These are phyloP conservation scores for Athene noctua DNA, from an alignment of 2,113 vertebrate genomes.

Conservation along the genomic window DNA sequence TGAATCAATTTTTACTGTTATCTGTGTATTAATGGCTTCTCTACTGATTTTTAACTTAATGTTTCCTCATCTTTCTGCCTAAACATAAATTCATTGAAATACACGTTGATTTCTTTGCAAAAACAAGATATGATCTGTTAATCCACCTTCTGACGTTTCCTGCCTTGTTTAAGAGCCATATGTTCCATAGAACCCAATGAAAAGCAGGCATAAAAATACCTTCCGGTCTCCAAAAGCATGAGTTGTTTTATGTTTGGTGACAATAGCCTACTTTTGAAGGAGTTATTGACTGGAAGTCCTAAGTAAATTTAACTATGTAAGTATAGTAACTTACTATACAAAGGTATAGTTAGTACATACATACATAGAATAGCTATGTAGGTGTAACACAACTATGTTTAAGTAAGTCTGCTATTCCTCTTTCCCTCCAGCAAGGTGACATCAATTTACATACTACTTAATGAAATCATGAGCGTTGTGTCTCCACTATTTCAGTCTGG, in stretches of 20 bases:
- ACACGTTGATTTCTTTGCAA: background rate
- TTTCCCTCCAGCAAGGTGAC: fast-evolving
- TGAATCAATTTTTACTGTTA: background rate
- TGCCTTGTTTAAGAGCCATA: background rate
- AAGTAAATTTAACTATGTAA: background rate
- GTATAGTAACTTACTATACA: background rate
- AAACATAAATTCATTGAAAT: background rate
- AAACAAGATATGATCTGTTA: background rate
- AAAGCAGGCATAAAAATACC: background rate
- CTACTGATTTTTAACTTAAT: constrained; percentile 8
- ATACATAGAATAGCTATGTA: background rate
- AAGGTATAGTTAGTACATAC: background rate
- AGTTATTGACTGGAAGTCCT: background rate
- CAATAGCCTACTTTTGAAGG: background rate
- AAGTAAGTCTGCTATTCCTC: background rate
- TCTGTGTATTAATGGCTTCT: background rate
- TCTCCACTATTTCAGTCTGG: background rate
- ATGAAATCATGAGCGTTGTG: background rate
- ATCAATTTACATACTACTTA: background rate
- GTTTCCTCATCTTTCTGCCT: background rate
- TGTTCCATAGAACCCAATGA: background rate
- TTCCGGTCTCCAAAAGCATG: background rate
- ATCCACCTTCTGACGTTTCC: background rate
- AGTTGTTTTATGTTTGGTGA: background rate
- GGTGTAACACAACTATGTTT: background rate